Base-by-base conservation (phyloP, 2,797 vertebrate species). In the Miichthys miiuy region DNA sequence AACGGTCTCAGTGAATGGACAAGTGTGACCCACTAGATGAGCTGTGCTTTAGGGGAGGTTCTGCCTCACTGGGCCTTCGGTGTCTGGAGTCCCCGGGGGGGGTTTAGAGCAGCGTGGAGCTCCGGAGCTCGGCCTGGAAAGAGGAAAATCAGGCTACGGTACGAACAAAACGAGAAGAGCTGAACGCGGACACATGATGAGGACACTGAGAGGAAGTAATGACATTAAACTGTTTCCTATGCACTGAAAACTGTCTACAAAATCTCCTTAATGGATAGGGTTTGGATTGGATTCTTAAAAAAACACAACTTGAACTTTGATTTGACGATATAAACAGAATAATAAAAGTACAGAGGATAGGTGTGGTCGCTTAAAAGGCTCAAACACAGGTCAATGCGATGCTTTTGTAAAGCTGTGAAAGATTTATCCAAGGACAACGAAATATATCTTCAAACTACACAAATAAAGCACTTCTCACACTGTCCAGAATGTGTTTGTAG, bases 11-110 rank as follows among this genome's bases (percentile, higher is more conserved):
- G 27, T 27, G 50, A 68, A 67, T 4, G n/a, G 16, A 68, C n/a
- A 58, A 71, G 70, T 63, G 68, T 84, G 84, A 91, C 84, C 85
- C 54, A 84, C 58, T 50, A 69, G 8, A 71, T 62, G 30, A 38
- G 25, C 61, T 68, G 11, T 1, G 81, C 83, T 77, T 48, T 38
- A 70, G 64, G 72, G 56, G 38, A 73, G 41, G 58, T 23, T 81
- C 66, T 27, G 82, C 82, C 67, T 64, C 77, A 66, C 54, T 73
- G 46, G 56, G 71, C 68, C 71, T 72, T 68, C 58, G 75, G 69
- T 69, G 85, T 77, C 76, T 79, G 73, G 38, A 72, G 73, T 82
- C 87, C 34, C 23, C 34, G 34, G 34, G 1, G 1, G 25, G 87
- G 85, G 67, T 78, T 61, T 18, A 21, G 61, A 76, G 51, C 42